Evolutionary conservation across 1,140 invertebrate genomes (phyloP), one percentile per base, ranked within the genome.

Genomic region (Diorhabda sublineata): DNA sequence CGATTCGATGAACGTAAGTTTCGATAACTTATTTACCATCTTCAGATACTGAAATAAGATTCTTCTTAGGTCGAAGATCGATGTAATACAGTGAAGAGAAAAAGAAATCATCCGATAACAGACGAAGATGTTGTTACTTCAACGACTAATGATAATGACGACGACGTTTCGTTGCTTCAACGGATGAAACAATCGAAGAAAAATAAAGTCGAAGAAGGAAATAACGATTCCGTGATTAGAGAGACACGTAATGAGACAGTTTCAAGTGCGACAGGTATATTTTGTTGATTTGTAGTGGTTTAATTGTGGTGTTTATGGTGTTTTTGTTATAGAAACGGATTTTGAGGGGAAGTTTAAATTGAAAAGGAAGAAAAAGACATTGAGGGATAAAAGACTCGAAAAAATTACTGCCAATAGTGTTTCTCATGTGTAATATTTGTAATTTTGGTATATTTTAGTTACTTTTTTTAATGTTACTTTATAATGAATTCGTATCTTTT

Each of bases 1-100:
- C 63, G 78, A 80, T 69, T 74, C 76, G 2, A 76, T 79, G 69
- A 75, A 74, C 68, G 42, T 61, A 61, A 61, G 26, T 61, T 6
- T 52, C 26, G 26, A 26, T 26, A 26, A 1, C 26, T 26, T 26
- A 26, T 26, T 26, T 26, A 26, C 26, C 26, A 26, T 26, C 26
- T 26, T 26, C 26, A 26, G 26, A 26, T 26, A 26, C 26, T 26
- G 26, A 26, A 26, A 26, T 26, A 26, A 26, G 26, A 26, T 26
- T 26, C 26, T 26, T 26, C 26, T 26, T 26, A 26, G 26, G 26
- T 26, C 26, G 26, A 26, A 26, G 26, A 26, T 26, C 26, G 26
- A 26, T 1, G 1, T 26, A 26, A 26, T 26, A 26, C 26, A 1
- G 1, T 26, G 26, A 26, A 26, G 26, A 26, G 26, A 57, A 57